Evolutionary conservation across 2,113 vertebrate genomes (phyloP).

Genomic region (Gobiocypris rarus): DNA sequence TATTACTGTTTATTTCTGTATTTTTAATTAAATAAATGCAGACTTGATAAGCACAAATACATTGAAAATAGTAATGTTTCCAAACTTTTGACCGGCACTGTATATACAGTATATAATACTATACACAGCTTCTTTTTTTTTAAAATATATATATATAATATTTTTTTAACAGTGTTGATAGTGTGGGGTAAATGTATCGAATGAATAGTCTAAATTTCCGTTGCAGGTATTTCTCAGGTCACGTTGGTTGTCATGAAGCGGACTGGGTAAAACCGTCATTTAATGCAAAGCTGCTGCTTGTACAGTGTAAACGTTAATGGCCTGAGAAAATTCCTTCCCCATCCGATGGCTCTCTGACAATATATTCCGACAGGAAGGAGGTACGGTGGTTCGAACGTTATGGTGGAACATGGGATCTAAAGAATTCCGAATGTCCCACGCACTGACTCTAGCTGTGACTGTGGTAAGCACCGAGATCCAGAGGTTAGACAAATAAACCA

Average conservation of each 20-base stretch:
- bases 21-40: no score
- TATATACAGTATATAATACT: no score
- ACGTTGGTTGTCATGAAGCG: background rate
- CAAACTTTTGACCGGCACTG: no score
- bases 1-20: no score
- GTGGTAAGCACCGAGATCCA: slow-evolving; percentile 45
- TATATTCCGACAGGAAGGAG: slow-evolving; percentile 19
- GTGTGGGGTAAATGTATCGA: no score
- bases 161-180: no score
- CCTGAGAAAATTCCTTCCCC: slow-evolving; percentile 19
- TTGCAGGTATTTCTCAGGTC: background rate
- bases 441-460: slow-evolving; percentile 48
- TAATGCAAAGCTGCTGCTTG: background rate
- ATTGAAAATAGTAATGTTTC: no score
- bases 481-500: slow-evolving; percentile 73
- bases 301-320: background rate
- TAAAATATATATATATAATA: no score
- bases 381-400: slow-evolving; percentile 38
- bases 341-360: slow-evolving; percentile 43
- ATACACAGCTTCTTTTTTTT: no score
- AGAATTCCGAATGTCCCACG: slow-evolving; percentile 60
- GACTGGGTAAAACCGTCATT: background rate
- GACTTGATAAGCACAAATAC: no score
- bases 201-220: background rate
- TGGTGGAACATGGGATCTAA: slow-evolving; percentile 54